A percentile compares a stretch with the other conserved stretches of the same genome.
Evolutionary conservation across 1,140 invertebrate species (phyloP).

Genomic region (Drosophila mauritiana): DNA sequence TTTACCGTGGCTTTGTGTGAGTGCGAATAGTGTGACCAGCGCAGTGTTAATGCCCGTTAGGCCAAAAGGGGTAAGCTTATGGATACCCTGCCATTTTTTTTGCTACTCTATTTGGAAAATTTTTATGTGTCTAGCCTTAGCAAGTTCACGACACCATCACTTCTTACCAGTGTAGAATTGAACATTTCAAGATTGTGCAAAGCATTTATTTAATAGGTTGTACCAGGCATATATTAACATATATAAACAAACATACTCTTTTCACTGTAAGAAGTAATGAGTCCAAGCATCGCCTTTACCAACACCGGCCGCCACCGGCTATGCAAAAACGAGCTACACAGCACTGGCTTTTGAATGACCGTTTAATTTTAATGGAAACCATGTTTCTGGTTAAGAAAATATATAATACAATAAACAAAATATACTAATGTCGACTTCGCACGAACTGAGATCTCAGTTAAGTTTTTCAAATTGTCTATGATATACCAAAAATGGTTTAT

Average conservation of each 20-base stretch:
- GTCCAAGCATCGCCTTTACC: not conserved
- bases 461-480: no score
- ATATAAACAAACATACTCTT: not conserved
- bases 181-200: no score
- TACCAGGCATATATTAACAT: no score
- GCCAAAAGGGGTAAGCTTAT: not conserved
- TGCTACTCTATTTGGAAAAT: no score
- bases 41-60: not conserved
- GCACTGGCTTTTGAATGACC: not conserved
- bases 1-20: slow-evolving; percentile 49
- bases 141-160: no score
- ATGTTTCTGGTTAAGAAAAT: not conserved
- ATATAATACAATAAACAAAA: not conserved
- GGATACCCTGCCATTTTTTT: not conserved
- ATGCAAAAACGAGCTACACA: not conserved
- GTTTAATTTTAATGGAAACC: slow-evolving; percentile 1
- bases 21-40: slow-evolving; percentile 19
- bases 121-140: no score
- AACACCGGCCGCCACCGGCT: not conserved
- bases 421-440: not conserved
- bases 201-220: no score
- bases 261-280: not conserved
- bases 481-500: no score
- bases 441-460: not conserved
- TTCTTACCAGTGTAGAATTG: no score